These are phyloP conservation scores for Agrilus planipennis DNA, from an alignment of 1,140 invertebrate genomes.

Conservation along the genomic window DNA sequence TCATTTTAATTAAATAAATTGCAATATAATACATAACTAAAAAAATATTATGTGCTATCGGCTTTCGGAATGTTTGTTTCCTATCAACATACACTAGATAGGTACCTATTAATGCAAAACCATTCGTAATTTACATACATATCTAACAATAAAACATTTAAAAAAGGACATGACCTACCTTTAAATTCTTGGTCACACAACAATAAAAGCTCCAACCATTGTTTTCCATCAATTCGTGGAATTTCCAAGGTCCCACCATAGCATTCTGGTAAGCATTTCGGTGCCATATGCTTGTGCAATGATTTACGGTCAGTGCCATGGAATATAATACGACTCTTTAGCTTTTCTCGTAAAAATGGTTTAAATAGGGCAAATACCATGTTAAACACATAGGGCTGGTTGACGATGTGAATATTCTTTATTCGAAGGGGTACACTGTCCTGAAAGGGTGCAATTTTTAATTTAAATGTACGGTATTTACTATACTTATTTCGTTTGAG, in stretches of 20 bases:
- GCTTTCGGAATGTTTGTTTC: too few relatives aligned
- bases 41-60: too few relatives aligned
- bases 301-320: conserved; percentile 71
- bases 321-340: conserved; percentile 64
- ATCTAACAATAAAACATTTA: conserved; percentile 8
- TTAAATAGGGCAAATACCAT: conserved; percentile 79
- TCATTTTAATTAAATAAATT: too few relatives aligned
- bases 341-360: conserved; percentile 68
- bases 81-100: too few relatives aligned
- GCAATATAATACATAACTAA: too few relatives aligned
- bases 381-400: conserved; percentile 81
- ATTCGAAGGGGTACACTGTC: conserved; percentile 69
- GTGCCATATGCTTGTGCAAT: conserved; percentile 64
- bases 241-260: conserved; percentile 66
- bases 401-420: conserved; percentile 77
- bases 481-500: too few relatives aligned
- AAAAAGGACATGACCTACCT: conserved; percentile 36
- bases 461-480: too few relatives aligned
- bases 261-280: conserved; percentile 62
- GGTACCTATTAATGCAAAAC: too few relatives aligned
- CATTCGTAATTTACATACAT: conserved; percentile 5
- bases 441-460: too few relatives aligned
- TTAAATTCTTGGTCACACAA: conserved; percentile 62
- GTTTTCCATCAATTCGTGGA: conserved; percentile 46
- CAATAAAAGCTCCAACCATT: conserved; percentile 60